Percentiles rank a stretch among this genome's conserved stretches.
Evolutionary conservation across 2,888 invertebrate species (phyloP).

Genomic region (Phaedon cochleariae): DNA sequence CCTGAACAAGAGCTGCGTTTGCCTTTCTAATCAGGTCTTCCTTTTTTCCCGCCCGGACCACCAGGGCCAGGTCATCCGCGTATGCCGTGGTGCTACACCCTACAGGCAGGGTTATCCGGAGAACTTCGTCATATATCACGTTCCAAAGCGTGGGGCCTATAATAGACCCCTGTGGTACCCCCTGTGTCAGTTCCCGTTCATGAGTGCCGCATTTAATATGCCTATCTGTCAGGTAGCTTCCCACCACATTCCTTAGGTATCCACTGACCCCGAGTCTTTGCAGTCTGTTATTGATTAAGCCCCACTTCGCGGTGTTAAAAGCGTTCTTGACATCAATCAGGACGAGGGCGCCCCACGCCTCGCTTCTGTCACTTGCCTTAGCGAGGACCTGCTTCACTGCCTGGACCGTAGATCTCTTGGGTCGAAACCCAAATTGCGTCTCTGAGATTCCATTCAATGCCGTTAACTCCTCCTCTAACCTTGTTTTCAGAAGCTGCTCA

Average conservation of each 20-base stretch:
- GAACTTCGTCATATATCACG: background rate
- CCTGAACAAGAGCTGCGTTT: background rate
- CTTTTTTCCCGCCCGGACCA: background rate
- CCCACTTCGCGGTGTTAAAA: conserved; percentile 10
- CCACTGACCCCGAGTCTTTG: background rate
- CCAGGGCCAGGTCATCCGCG: background rate
- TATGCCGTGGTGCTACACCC: background rate
- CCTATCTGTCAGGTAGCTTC: background rate
- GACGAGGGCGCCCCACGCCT: background rate
- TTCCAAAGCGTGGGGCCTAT: background rate
- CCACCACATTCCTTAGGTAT: background rate
- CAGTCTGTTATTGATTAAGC: background rate
- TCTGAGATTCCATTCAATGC: background rate
- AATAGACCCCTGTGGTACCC: background rate
- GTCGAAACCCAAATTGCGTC: background rate
- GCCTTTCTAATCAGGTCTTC: background rate
- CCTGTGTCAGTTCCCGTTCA: background rate
- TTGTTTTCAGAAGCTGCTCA: background rate
- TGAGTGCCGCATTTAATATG: background rate
- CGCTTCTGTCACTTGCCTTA: background rate
- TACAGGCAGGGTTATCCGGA: background rate
- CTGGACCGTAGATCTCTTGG: background rate
- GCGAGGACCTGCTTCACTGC: background rate
- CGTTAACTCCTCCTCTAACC: background rate
- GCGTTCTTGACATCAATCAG: background rate